A percentile compares a stretch with the other conserved stretches of the same genome.
Evolutionary conservation across 92 coral and sea anemone species (phyloP).

Genomic region (Umimayanthus chanpuru): DNA sequence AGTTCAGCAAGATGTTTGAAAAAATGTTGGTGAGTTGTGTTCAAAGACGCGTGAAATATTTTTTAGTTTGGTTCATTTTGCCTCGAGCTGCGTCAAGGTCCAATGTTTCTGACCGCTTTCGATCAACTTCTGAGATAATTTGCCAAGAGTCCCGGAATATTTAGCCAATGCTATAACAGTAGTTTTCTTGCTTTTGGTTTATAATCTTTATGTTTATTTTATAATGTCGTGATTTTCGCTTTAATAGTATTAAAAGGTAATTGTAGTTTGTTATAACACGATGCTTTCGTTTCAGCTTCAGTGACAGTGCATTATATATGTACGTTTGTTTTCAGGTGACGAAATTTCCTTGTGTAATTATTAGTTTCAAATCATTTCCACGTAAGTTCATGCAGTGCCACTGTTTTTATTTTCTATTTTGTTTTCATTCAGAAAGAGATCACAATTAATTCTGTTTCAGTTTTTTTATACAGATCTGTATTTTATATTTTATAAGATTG

Average conservation of each 20-base stretch:
- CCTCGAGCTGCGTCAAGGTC: constrained; percentile 28
- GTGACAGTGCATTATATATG: not conserved
- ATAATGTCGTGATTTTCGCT: constrained; percentile 2
- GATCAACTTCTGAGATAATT: not conserved
- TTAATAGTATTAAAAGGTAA: not conserved
- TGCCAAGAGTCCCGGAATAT: not conserved
- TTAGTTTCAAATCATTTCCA: not conserved
- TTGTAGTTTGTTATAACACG: not conserved
- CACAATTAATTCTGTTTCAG: not conserved
- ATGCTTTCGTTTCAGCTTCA: constrained; percentile 25
- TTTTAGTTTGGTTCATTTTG: not conserved
- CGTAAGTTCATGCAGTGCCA: not conserved
- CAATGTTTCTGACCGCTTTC: constrained; percentile 7
- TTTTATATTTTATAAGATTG: not conserved
- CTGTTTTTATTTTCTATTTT: not conserved
- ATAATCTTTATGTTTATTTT: not conserved
- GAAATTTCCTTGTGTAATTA: not conserved
- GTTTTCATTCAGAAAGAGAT: not conserved
- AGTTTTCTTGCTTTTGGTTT: not conserved
- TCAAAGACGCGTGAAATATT: constrained; percentile 26
- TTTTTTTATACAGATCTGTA: not conserved
- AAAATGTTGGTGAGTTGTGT: constrained; percentile 44
- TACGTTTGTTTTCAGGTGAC: constrained; percentile 1
- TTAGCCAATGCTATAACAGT: not conserved
- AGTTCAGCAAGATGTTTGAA: constrained; percentile 40